Evolutionary conservation across 1,140 invertebrate genomes (phyloP).

Genomic region (Drosophila hydei): DNA sequence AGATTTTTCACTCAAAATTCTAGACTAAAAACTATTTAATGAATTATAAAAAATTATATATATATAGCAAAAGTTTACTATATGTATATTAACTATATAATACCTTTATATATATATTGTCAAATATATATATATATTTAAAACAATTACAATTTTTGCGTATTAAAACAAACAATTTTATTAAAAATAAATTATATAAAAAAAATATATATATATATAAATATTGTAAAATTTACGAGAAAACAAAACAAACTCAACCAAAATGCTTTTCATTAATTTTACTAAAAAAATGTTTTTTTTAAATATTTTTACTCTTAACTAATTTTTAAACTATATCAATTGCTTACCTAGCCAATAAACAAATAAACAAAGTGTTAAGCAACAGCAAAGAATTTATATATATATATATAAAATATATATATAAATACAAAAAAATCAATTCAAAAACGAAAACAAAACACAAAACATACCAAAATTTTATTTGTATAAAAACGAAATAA

Average conservation of each 20-base stretch:
- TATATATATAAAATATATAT: constrained; percentile 15
- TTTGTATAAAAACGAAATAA: constrained; percentile 49
- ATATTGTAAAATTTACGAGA: constrained; percentile 9
- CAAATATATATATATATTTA: constrained; percentile 26
- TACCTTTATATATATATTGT: constrained; percentile 9
- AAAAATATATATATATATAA: constrained; percentile 2
- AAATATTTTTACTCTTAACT: constrained; percentile 20
- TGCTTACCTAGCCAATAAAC: constrained; percentile 70
- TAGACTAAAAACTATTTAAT: constrained; percentile 18
- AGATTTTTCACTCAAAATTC: constrained; percentile 52
- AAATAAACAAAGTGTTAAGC: constrained; percentile 38
- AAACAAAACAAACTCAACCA: constrained; percentile 45
- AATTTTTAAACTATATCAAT: constrained; percentile 25
- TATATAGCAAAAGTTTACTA: constrained; percentile 1
- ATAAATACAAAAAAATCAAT: constrained; percentile 19
- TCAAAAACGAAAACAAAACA: constrained; percentile 51
- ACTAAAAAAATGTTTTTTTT: constrained; percentile 31
- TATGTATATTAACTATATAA: constrained; percentile 32
- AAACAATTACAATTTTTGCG: constrained; percentile 10
- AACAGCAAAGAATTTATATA: constrained; percentile 72
- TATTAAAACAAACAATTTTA: background rate
- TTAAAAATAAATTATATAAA: background rate
- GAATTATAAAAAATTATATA: constrained; percentile 9
- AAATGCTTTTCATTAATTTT: constrained; percentile 59
- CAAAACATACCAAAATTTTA: constrained; percentile 70